Conservation (phyloP, 2,888 invertebrate genomes). For the Diachrysia chrysitis region DNA sequence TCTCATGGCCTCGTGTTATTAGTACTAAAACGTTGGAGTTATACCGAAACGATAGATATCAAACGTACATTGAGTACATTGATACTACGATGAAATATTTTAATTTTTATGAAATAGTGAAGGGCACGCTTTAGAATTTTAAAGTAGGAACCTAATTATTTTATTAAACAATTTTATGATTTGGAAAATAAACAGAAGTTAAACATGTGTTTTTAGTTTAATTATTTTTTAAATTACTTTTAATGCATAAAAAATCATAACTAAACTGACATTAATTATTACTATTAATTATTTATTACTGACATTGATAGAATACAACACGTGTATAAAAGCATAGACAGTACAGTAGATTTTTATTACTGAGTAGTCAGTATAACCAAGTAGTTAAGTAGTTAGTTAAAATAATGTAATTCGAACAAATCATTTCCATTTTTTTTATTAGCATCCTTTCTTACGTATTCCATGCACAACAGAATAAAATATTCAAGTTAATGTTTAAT, state of each 20-base stretch:
- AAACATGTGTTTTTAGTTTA: not conserved
- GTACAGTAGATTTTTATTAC: too few relatives aligned
- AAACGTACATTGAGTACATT: constrained; percentile 74
- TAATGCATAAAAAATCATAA: too few relatives aligned
- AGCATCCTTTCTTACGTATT: not conserved
- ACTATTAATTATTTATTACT: too few relatives aligned
- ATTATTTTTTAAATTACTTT: not conserved
- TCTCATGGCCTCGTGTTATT: constrained; percentile 69
- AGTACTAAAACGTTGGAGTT: constrained; percentile 81
- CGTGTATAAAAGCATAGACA: too few relatives aligned
- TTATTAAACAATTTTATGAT: constrained; percentile 10
- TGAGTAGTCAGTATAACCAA: too few relatives aligned
- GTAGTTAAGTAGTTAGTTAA: too few relatives aligned
- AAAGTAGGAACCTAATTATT: too few relatives aligned
- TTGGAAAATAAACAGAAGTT: not conserved
- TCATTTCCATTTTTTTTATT: too few relatives aligned
- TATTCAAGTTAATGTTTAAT: not conserved
- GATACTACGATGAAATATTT: constrained; percentile 74
- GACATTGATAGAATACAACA: too few relatives aligned
- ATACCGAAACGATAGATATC: constrained; percentile 81
- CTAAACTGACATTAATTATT: too few relatives aligned
- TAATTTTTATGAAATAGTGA: constrained; percentile 71
- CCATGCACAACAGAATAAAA: not conserved
- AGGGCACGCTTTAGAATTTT: constrained; percentile 37
- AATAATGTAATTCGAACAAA: too few relatives aligned